A percentile compares a stretch with the other conserved stretches of the same genome.
Evolutionary conservation across 2,113 vertebrate species (phyloP).

Genomic region (Xiphophorus couchianus): DNA sequence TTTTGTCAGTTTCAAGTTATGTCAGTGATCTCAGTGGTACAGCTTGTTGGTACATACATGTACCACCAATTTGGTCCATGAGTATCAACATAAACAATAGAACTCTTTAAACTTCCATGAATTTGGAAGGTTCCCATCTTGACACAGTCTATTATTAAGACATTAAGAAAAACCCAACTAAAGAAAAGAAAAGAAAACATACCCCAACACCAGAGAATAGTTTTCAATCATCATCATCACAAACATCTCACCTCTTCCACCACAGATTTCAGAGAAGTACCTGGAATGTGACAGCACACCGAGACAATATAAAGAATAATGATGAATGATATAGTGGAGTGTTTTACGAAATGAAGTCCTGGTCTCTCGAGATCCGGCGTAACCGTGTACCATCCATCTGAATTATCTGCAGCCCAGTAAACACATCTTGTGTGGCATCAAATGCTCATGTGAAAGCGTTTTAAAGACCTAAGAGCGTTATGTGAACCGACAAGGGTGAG

Average conservation of each 20-base stretch:
- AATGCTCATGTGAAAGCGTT: slow-evolving; percentile 35
- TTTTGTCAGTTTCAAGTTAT: no score
- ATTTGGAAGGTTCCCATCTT: neutral
- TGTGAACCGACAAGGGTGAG: slow-evolving; percentile 38
- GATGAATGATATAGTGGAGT: slow-evolving; percentile 75
- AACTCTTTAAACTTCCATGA: neutral
- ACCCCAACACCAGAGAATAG: neutral
- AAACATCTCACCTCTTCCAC: slow-evolving; percentile 29
- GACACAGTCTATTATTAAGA: neutral
- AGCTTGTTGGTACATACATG: no score
- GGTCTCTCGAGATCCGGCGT: slow-evolving; percentile 53
- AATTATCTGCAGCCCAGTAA: slow-evolving; percentile 69
- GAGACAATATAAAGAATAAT: slow-evolving; percentile 62
- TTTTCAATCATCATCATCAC: slow-evolving; percentile 9
- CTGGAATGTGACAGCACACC: slow-evolving; percentile 41
- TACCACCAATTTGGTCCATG: no score
- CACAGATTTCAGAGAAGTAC: slow-evolving; percentile 24
- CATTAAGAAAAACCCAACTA: neutral
- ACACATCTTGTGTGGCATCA: slow-evolving; percentile 55
- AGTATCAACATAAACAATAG: neutral
- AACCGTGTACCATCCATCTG: slow-evolving; percentile 64
- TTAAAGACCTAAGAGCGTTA: slow-evolving; percentile 40
- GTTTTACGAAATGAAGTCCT: slow-evolving; percentile 72
- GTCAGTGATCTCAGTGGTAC: no score
- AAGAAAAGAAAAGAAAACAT: neutral